phyloP scores from a whole-genome alignment of 2,797 vertebrate genomes.

The Sphenopsis melanotis region DNA sequence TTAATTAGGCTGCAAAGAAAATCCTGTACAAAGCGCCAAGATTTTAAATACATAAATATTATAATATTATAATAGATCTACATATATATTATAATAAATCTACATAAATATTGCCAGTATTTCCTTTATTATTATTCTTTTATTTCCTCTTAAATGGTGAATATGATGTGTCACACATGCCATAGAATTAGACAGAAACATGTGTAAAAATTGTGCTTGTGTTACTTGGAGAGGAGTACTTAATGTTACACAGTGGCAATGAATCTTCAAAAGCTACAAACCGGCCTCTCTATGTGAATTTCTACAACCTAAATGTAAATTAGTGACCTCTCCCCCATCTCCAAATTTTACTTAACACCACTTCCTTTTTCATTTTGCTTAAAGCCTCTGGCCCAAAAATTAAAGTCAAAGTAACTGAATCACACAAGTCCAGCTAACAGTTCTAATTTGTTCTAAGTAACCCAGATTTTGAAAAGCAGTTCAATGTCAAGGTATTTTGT shows the following conservation, averaged over 20 bases:
- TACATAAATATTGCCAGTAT: not conserved
- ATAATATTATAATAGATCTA: too few relatives aligned
- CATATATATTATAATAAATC: not conserved
- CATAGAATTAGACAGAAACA: not conserved
- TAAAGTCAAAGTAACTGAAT: not conserved
- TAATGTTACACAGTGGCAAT: not conserved
- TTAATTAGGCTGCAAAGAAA: not conserved
- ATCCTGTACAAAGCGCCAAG: not conserved
- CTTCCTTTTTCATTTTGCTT: not conserved
- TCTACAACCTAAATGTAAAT: not conserved
- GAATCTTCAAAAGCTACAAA: not conserved
- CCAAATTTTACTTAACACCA: not conserved
- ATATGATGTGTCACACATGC: not conserved
- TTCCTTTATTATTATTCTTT: not conserved
- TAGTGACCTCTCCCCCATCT: rapidly evolving
- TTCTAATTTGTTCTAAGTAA: not conserved
- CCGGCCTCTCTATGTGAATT: not conserved
- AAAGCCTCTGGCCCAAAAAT: not conserved
- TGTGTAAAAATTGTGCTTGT: not conserved
- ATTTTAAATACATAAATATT: not conserved
- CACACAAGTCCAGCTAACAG: not conserved
- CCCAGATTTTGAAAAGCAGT: not conserved
- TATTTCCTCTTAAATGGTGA: not conserved
- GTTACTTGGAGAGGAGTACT: not conserved
- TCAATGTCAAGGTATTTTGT: not conserved